These are phyloP conservation scores for Monoplex corrugatus DNA, from an alignment of 2,888 invertebrate genomes.

Conservation along the genomic window DNA sequence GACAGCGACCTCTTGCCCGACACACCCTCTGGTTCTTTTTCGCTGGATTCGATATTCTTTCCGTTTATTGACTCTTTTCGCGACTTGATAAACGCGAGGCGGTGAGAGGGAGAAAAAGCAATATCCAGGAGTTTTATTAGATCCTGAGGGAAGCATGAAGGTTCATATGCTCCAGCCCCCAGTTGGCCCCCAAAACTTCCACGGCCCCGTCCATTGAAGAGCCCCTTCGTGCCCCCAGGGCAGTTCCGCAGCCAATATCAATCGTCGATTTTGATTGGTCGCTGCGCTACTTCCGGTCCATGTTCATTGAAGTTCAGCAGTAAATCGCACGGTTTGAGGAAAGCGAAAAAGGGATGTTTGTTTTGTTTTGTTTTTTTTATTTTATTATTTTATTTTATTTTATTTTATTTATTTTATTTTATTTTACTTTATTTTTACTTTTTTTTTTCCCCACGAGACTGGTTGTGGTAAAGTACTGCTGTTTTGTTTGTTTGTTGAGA, in stretches of 20 bases:
- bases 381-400: neutral
- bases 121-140: conserved; percentile 34
- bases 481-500: too few species aligned
- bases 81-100: neutral
- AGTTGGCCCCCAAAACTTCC: neutral
- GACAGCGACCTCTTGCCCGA: too few species aligned
- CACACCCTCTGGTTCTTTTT: neutral
- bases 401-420: neutral
- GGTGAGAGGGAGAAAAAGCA: conserved; percentile 36
- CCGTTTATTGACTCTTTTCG: conserved; percentile 25
- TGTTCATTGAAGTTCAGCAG: conserved; percentile 31
- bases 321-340: too few species aligned
- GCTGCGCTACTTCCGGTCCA: conserved; percentile 36
- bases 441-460: too few species aligned
- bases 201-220: neutral
- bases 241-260: conserved; percentile 44
- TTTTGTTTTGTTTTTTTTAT: neutral
- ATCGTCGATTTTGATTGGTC: conserved; percentile 27
- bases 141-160: conserved; percentile 28
- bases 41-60: conserved; percentile 27
- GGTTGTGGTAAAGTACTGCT: too few species aligned
- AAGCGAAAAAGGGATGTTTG: too few species aligned
- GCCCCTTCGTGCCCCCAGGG: conserved; percentile 17
- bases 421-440: too few species aligned
- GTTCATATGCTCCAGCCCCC: neutral